These are phyloP conservation scores for Acanthosepion pharaonis DNA, from an alignment of 2,888 invertebrate genomes.

Conservation along the genomic window DNA sequence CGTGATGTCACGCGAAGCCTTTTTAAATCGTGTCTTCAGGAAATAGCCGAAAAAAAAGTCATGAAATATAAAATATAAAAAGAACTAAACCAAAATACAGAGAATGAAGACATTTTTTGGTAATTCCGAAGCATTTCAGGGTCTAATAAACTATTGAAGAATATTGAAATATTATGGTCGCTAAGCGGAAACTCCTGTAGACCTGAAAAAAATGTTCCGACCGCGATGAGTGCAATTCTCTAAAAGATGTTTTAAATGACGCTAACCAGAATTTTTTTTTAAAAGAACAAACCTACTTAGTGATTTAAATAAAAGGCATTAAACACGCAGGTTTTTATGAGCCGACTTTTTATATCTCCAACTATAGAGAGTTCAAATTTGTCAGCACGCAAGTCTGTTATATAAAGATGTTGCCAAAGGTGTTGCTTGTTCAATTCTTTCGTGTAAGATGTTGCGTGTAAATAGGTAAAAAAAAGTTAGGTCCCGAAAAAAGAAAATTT, in stretches of 20 bases:
- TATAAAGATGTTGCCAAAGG: background rate
- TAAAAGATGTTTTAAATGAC: background rate
- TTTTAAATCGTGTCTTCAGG: background rate
- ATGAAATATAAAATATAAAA: background rate
- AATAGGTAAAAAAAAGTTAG: too few relatives aligned
- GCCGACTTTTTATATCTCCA: background rate
- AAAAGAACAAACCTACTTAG: background rate
- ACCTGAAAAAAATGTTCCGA: background rate
- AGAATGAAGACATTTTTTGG: background rate
- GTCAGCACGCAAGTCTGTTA: background rate
- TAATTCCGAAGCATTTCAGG: background rate
- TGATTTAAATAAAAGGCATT: background rate
- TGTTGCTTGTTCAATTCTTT: too few relatives aligned
- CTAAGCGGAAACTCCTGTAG: background rate
- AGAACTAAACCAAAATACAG: background rate
- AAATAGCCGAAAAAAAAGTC: background rate
- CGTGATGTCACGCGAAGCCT: constrained; percentile 11
- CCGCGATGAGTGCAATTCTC: background rate
- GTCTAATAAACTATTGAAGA: constrained; percentile 11
- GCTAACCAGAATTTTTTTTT: background rate
- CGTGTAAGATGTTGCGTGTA: background rate
- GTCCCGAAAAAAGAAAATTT: too few relatives aligned
- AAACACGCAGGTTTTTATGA: background rate
- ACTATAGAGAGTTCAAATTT: background rate
- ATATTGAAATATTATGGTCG: background rate